Evolutionary conservation across 2,888 invertebrate species (phyloP), one percentile per base, ranked within the genome.

Genomic region (Phyllotreta cruciferae): DNA sequence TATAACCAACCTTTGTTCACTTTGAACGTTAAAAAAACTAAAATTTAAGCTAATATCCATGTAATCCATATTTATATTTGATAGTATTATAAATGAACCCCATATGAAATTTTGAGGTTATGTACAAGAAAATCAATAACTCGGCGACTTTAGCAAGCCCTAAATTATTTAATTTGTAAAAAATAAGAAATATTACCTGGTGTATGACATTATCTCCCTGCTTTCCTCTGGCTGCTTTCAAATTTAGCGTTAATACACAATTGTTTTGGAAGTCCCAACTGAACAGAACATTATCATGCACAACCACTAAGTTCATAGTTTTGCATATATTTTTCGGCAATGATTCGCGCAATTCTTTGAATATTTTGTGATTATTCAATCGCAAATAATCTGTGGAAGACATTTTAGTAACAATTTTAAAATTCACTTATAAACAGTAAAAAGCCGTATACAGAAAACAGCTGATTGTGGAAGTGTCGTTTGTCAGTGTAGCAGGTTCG

Each of bases 211-310:
- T 83, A 60, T 85, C 84, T 36, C 77, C 77, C 60, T 77, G 78
- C 60, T 81, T 75, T 37, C 78, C 70, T 56, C 81, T 77, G 6
- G 80, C 80, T 11, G 80, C 79, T 68, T 85, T 83, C 67, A 89
- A 71, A 77, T 89, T 88, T 67, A 90, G 79, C 63, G 87, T 83
- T 71, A 87, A 81, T 65, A 90, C 83, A 78, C 88, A 88, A 75
- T 85, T 86, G 77, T 88, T 87, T 61, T 83, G 80, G 1, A 85
- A 83, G 75, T 88, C 86, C 90, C 90, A 90, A 71, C 86, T 83
- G 74, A 87, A 90, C 60, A 90, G 80, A 70, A 89, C 85, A 78
- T 89, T 87, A 70, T 90, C 88, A 64, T 85, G 85, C 57, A 88
- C 83, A 71, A 86, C 85, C 35, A 90, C 77, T 69, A 89, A 84